A percentile compares a stretch with the other conserved stretches of the same genome.
Conservation (phyloP, 53 echinoderm and acorn worm genomes). For the Stichopus horrens region DNA sequence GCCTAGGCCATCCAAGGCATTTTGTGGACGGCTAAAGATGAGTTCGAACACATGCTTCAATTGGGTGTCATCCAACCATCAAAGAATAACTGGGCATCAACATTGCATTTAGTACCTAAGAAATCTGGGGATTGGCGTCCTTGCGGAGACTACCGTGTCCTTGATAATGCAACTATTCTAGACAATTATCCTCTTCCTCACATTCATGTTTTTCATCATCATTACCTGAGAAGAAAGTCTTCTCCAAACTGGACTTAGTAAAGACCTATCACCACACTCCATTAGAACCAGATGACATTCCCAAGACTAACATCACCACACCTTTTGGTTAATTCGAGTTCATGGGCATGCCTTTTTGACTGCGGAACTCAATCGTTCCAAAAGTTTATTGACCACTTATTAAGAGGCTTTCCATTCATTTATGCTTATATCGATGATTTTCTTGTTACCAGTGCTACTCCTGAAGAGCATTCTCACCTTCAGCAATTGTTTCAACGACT, state of each 20-base stretch:
- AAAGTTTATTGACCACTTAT: slow-evolving; percentile 54
- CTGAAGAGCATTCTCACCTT: slow-evolving; percentile 49
- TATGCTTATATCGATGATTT: slow-evolving; percentile 66
- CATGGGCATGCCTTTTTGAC: slow-evolving; percentile 63
- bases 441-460: slow-evolving; percentile 45
- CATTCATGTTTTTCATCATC: slow-evolving; percentile 42
- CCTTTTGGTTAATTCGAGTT: slow-evolving; percentile 61
- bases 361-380: slow-evolving; percentile 59
- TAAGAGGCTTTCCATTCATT: slow-evolving; percentile 49
- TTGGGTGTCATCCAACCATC: too few relatives aligned
- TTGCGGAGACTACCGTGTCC: slow-evolving; percentile 51
- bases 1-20: neutral
- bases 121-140: slow-evolving; percentile 51
- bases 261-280: slow-evolving; percentile 51
- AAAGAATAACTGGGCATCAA: slow-evolving; percentile 46
- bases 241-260: slow-evolving; percentile 45
- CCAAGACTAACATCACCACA: slow-evolving; percentile 62
- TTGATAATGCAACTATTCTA: slow-evolving; percentile 35
- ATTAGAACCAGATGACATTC: slow-evolving; percentile 47
- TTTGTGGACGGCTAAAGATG: neutral
- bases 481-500: slow-evolving; percentile 41
- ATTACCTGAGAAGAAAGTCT: slow-evolving; percentile 21
- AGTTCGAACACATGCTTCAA: slow-evolving; percentile 13
- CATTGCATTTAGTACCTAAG: slow-evolving; percentile 51
- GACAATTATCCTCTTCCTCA: slow-evolving; percentile 48